These are phyloP conservation scores for Megaceryle maxima DNA, from an alignment of 2,113 vertebrate species.

Conservation along the genomic window DNA sequence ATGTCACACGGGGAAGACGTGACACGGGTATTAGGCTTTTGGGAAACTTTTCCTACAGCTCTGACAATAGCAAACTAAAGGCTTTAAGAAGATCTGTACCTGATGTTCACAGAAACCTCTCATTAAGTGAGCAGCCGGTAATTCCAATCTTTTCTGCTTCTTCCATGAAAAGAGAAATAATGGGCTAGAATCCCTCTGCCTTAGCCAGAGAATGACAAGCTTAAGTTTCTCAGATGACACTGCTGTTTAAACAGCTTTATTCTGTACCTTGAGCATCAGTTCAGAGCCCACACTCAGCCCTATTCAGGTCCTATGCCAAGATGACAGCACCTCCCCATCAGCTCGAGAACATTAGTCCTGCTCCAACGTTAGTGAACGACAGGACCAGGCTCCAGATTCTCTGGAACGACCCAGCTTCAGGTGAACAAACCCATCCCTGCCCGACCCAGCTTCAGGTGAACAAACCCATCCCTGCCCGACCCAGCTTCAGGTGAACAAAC, in stretches of 20 bases:
- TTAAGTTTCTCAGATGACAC: not conserved
- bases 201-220: not conserved
- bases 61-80: not conserved
- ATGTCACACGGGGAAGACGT: not conserved
- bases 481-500: not conserved
- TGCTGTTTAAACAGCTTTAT: not conserved
- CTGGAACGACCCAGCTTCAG: not conserved
- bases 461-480: not conserved
- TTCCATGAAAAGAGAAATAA: not conserved
- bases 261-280: not conserved
- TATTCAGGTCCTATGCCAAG: fast-evolving
- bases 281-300: not conserved
- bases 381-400: not conserved
- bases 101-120: not conserved
- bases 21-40: not conserved
- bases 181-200: not conserved
- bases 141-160: not conserved
- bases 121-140: not conserved
- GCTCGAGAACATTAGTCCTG: fast-evolving
- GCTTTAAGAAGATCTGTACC: not conserved
- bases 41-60: not conserved
- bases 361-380: fast-evolving
- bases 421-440: not conserved
- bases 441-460: not conserved
- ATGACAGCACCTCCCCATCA: not conserved